Evolutionary conservation across 1,140 invertebrate species (phyloP).

Genomic region (Euglossa dilemma): DNA sequence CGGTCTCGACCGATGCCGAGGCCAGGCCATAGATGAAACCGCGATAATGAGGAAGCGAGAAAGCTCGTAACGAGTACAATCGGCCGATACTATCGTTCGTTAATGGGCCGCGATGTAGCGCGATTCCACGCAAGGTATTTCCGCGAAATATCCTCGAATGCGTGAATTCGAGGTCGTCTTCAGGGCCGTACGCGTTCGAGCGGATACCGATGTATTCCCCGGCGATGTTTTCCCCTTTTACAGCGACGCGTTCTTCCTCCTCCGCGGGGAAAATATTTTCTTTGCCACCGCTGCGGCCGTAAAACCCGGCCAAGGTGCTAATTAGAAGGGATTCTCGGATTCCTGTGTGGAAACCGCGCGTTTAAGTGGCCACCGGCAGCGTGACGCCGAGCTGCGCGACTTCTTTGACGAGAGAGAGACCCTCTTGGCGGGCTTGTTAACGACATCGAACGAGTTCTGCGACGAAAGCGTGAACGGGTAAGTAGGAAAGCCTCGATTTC

Average conservation of each 20-base stretch:
- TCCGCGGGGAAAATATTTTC: slow-evolving; percentile 23
- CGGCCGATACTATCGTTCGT: slow-evolving; percentile 59
- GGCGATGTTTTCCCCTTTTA: not conserved
- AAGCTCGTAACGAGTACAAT: slow-evolving; percentile 51
- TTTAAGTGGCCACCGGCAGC: not conserved
- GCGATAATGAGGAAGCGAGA: slow-evolving; percentile 59
- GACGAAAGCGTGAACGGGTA: not conserved
- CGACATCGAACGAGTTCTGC: not conserved
- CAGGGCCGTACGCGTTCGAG: not conserved
- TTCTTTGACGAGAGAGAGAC: slow-evolving; percentile 30
- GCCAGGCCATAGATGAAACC: slow-evolving; percentile 6
- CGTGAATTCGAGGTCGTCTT: slow-evolving; percentile 18
- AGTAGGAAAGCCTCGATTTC: not conserved
- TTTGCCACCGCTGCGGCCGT: not conserved
- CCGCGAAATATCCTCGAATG: slow-evolving; percentile 47
- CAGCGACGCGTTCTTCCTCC: not conserved
- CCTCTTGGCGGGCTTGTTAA: not conserved
- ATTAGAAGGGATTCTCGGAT: slow-evolving; percentile 46
- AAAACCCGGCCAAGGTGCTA: slow-evolving; percentile 27
- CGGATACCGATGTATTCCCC: not conserved
- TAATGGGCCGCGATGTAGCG: slow-evolving; percentile 46
- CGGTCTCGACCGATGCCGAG: not conserved
- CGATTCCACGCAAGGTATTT: slow-evolving; percentile 41
- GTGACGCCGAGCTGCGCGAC: too few species aligned
- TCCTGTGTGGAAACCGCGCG: slow-evolving; percentile 18